Percentiles rank a stretch among this genome's conserved stretches.
Conservation (phyloP, 2,888 invertebrate species). For the Meghimatium bilineatum region DNA sequence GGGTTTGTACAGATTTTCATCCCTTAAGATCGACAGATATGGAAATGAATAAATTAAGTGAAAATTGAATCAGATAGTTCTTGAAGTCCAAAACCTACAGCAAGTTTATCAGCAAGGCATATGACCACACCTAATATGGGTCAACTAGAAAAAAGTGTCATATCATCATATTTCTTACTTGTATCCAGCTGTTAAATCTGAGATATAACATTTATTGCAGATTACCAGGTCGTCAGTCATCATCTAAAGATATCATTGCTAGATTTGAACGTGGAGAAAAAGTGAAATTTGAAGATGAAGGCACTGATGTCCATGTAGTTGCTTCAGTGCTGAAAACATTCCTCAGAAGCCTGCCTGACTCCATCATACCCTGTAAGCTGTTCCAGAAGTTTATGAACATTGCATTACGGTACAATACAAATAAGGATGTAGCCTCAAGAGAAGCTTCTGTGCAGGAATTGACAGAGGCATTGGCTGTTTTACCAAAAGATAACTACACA, state of each 20-base stretch:
- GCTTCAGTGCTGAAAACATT: slow-evolving; percentile 76
- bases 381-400: slow-evolving; percentile 72
- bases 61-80: no score
- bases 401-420: slow-evolving; percentile 62
- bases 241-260: slow-evolving; percentile 69
- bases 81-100: no score
- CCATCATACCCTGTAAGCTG: slow-evolving; percentile 71
- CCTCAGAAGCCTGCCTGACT: slow-evolving; percentile 75
- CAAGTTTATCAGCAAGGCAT: no score
- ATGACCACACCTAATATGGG: no score
- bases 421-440: slow-evolving; percentile 2
- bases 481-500: slow-evolving; percentile 71
- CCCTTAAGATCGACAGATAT: no score
- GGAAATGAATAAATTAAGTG: no score
- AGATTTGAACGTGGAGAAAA: slow-evolving; percentile 70
- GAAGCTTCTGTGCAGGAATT: slow-evolving; percentile 16
- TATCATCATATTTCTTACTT: no score
- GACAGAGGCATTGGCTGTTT: slow-evolving; percentile 37
- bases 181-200: no score
- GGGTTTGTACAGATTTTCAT: no score
- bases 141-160: no score
- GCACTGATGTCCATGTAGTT: slow-evolving; percentile 73
- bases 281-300: slow-evolving; percentile 58
- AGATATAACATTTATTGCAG: slow-evolving; percentile 55
- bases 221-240: slow-evolving; percentile 69